phyloP scores from a whole-genome alignment of 2,113 vertebrate genomes.

The Clarias magur region DNA sequence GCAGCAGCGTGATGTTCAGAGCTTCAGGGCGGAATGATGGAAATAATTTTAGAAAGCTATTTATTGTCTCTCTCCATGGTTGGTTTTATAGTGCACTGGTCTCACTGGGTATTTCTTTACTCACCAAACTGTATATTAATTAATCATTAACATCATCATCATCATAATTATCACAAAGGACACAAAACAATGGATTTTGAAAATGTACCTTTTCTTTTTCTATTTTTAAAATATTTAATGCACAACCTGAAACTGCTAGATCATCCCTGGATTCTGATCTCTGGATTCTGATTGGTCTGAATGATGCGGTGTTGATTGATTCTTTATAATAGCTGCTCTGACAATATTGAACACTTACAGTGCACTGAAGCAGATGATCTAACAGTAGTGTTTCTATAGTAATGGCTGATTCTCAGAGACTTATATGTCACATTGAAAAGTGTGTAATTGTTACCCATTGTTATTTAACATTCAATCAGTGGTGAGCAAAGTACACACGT shows the following conservation, averaged over 20 bases:
- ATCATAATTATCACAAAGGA: too few relatives aligned
- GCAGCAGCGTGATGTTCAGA: conserved; percentile 10
- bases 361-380: not conserved
- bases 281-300: not conserved
- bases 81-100: not conserved
- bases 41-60: conserved; percentile 13
- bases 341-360: not conserved
- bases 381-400: not conserved
- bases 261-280: not conserved
- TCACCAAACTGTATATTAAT: not conserved
- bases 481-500: too few relatives aligned
- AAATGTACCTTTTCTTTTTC: too few relatives aligned
- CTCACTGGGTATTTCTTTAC: not conserved
- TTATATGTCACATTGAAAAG: not conserved
- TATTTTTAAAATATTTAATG: too few relatives aligned
- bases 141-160: too few relatives aligned
- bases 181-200: too few relatives aligned
- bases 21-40: conserved; percentile 31
- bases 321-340: not conserved
- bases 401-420: not conserved
- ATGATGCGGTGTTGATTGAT: not conserved
- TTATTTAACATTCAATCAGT: not conserved
- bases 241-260: too few relatives aligned
- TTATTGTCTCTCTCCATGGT: conserved; percentile 4
- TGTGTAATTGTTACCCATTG: not conserved